A percentile compares a stretch with the other conserved stretches of the same genome.
These are phyloP conservation scores for Clistopyga incitator DNA, from an alignment of 2,888 invertebrate species.

Conservation along the genomic window DNA sequence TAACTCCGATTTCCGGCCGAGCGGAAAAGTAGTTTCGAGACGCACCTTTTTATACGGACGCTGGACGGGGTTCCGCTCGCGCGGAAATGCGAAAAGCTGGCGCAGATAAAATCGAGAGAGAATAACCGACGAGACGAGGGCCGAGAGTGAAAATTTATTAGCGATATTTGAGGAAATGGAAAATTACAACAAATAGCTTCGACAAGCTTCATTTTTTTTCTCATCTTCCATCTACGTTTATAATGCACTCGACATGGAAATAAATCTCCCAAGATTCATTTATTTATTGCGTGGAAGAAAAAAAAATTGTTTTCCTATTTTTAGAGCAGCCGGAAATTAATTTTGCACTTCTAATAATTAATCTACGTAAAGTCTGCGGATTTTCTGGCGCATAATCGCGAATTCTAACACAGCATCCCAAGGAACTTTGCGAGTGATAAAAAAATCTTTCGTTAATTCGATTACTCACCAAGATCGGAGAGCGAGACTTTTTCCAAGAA, in stretches of 20 bases:
- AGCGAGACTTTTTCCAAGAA: conserved; percentile 94
- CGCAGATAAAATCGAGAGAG: conserved; percentile 8
- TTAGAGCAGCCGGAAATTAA: background rate
- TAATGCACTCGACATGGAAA: too few relatives aligned
- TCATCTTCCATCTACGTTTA: too few relatives aligned
- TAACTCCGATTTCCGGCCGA: conserved; percentile 43
- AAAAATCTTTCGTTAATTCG: conserved; percentile 20
- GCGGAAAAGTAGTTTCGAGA: conserved; percentile 39
- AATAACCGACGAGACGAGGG: background rate
- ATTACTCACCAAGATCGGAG: conserved; percentile 90
- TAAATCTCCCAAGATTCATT: too few relatives aligned
- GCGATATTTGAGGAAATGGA: conserved; percentile 23
- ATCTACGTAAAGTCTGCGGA: background rate
- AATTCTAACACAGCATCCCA: conserved; percentile 5
- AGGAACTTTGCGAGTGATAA: conserved; percentile 16
- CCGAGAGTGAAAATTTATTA: background rate
- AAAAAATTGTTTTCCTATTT: too few relatives aligned
- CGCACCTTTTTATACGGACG: conserved; percentile 16
- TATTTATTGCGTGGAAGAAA: too few relatives aligned
- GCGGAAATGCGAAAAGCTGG: conserved; percentile 14
- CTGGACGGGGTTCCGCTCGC: conserved; percentile 3
- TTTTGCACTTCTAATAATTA: too few relatives aligned
- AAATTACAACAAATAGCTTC: conserved; percentile 9
- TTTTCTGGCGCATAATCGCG: conserved; percentile 33
- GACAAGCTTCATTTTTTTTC: background rate